Conservation (phyloP, 2,797 vertebrate genomes). For the Prionace glauca region DNA sequence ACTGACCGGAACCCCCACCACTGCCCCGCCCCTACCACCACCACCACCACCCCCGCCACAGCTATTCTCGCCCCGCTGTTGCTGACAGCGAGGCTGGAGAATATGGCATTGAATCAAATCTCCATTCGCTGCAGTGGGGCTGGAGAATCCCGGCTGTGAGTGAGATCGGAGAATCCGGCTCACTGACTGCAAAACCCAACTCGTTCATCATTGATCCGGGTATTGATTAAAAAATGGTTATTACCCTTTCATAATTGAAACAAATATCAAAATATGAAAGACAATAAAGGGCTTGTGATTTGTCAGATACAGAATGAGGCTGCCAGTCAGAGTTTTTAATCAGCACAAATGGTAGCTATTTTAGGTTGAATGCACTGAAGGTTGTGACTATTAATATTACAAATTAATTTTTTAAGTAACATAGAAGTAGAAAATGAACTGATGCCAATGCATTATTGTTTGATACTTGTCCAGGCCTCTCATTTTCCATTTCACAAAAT, state of each 20-base stretch:
- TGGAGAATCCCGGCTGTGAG: too few species aligned
- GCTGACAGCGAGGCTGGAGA: too few species aligned
- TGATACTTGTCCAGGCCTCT: background rate
- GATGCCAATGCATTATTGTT: background rate
- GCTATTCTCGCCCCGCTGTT: too few species aligned
- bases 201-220: background rate
- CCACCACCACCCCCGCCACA: too few species aligned
- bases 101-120: too few species aligned
- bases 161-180: too few species aligned
- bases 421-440: background rate
- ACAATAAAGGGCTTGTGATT: background rate
- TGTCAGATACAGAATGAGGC: background rate
- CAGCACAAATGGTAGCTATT: background rate
- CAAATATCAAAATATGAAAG: background rate
- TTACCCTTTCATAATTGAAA: background rate
- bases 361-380: background rate
- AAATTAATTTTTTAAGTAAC: background rate
- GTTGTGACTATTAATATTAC: background rate
- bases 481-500: background rate
- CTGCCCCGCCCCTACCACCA: too few species aligned
- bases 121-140: too few species aligned
- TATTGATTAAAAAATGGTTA: background rate
- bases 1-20: background rate
- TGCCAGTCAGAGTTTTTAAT: background rate
- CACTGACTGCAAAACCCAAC: too few species aligned